Evolutionary conservation across 1,140 invertebrate species (phyloP), one percentile per base, ranked within the genome.

Genomic region (honey bee (Apis mellifera)): DNA sequence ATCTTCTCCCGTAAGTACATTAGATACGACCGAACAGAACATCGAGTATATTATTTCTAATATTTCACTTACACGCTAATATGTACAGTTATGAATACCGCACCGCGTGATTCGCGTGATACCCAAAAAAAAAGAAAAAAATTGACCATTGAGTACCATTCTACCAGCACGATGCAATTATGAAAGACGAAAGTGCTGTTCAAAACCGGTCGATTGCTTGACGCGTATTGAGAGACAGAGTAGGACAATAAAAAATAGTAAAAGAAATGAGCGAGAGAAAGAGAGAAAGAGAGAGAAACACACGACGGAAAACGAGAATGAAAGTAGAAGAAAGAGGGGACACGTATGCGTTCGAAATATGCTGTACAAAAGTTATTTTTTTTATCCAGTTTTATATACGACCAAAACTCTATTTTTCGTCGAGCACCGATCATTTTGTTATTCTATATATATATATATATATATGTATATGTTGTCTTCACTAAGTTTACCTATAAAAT

Each of bases 31-130:
- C 86, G 84, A 86, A 86, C 64, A 86, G 79, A 89, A 88, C 86
- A 88, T 81, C 32, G 78, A 86, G 54, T 84, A 82, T 59, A 80
- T 84, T 84, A 74, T 21, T 77, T 65, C 69, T 86, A 89, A 86
- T 84, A 82, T 64, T 84, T 86, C 60, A 59, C 69, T 89, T 89
- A 89, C n/a, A 88, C 74, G 73, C 84, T 88, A 89, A 84, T 89
- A 89, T 89, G 78, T 89, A 89, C 87, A 89, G 65, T 84, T 84
- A 88, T 54, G 83, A 88, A 80, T 88, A 88, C 54, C 76, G 80
- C 80, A 81, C 79, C 80, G 65, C 80, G 65, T 88, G 60, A 70
- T 84, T 66, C 72, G 62, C 57, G 70, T 69, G 71, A 59, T 77
- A 77, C 68, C 77, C 64, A 26, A 64, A 55, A 3, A 32, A 65